Conservation (phyloP, 2,113 vertebrate species). For the Nibea albiflora region DNA sequence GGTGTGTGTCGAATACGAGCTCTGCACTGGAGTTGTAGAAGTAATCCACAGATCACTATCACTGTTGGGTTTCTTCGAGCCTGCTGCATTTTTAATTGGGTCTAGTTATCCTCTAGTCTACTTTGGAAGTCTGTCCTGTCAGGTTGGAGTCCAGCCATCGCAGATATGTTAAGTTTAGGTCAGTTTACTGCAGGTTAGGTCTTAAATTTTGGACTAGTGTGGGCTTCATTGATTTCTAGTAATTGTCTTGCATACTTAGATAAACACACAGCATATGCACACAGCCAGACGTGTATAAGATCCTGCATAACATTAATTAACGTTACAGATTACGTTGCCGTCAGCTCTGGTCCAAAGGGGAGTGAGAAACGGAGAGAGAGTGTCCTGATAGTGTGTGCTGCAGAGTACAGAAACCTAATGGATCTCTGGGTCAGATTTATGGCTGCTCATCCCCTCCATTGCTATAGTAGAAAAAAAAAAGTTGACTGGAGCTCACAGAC, state of each 20-base stretch:
- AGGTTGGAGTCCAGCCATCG: neutral
- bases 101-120: neutral
- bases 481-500: slow-evolving; percentile 64
- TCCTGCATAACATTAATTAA: neutral
- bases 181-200: neutral
- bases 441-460: slow-evolving; percentile 53
- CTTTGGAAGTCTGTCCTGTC: slow-evolving; percentile 23
- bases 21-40: neutral
- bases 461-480: slow-evolving; percentile 64
- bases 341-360: neutral
- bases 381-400: slow-evolving; percentile 28
- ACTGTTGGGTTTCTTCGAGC: neutral
- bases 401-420: slow-evolving; percentile 53
- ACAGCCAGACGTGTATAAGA: neutral
- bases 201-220: neutral
- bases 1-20: neutral
- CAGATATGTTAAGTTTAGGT: neutral
- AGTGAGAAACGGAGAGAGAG: slow-evolving; percentile 8
- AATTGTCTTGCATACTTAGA: neutral
- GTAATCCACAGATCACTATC: neutral
- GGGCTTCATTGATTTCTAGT: no score
- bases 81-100: neutral
- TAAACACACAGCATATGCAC: neutral
- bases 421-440: slow-evolving; percentile 74
- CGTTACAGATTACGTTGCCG: neutral